Evolutionary conservation across 2,888 invertebrate species (phyloP), one percentile per base, ranked within the genome.

Genomic region (Nipponacmea schrenckii): DNA sequence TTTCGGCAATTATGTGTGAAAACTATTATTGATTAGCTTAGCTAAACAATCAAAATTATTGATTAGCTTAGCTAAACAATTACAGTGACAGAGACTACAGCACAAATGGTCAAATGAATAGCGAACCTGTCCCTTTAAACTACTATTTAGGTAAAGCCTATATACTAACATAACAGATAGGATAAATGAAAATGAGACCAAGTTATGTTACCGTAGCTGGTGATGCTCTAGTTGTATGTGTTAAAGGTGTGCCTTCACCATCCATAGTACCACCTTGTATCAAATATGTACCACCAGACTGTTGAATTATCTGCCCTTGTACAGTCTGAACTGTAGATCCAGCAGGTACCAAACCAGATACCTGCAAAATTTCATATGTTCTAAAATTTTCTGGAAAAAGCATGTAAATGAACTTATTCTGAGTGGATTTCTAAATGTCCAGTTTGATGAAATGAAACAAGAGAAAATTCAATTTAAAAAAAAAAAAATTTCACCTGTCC

Each of bases 151-250:
- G 39, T 39, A 39, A 39, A 39, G 39, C 39, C 39, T 39, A 39
- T 31, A 31, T 39, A 39, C 39, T 39, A 7, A 39, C 39, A 39
- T 39, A 39, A 39, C 39, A 39, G 1, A 8, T 39, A 39, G 39
- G 39, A 39, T 39, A 39, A 39, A 39, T 39, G 39, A 10, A 39
- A 39, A 39, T 7, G 3, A 39, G 39, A 10, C n/a, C 39, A 39
- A 39, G 39, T 8, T 8, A 39, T 39, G 39, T 93, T 93, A 95
- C 97, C 90, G 97, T 97, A 89, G 96, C 96, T 89, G 95, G 94
- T 87, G 94, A 95, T 87, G 94, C 94, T 89, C 94, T 92, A 88
- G 93, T 95, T 85, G 94, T 94, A 90, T 94, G 94, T 83, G 93
- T 92, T 84, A 91, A 89, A 86, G 93, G 90, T 83, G 91, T 91